A percentile compares a stretch with the other conserved stretches of the same genome.
These are phyloP conservation scores for Columba janthina DNA, from an alignment of 2,113 vertebrate species.

Conservation along the genomic window DNA sequence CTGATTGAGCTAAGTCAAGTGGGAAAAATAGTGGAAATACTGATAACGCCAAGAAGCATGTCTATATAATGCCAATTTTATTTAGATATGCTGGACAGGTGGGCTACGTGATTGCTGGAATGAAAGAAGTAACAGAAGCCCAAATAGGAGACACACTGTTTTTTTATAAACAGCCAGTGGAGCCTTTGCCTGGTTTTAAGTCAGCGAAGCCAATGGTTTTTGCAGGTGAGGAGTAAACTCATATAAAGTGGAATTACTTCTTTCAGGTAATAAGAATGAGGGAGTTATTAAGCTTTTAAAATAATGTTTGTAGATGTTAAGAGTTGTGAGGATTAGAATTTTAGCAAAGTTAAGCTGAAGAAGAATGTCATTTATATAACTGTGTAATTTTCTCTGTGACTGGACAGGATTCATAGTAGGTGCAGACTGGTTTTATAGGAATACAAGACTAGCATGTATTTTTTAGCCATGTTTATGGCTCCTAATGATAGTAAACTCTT, in stretches of 20 bases:
- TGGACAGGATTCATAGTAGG: neutral
- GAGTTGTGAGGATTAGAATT: neutral
- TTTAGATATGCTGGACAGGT: slow-evolving; percentile 95
- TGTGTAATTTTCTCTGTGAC: neutral
- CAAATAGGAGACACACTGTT: slow-evolving; percentile 96
- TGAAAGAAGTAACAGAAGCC: slow-evolving; percentile 97
- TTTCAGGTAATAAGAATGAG: neutral
- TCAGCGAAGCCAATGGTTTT: slow-evolving; percentile 97
- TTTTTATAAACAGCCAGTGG: slow-evolving; percentile 87
- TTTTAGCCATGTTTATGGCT: neutral
- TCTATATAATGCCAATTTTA: slow-evolving; percentile 68
- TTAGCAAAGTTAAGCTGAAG: neutral
- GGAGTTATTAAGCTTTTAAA: neutral
- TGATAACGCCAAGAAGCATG: slow-evolving; percentile 30
- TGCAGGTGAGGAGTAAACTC: slow-evolving; percentile 84
- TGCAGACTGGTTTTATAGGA: neutral
- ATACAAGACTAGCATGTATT: neutral
- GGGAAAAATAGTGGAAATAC: neutral
- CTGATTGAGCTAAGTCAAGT: neutral
- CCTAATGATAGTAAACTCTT: neutral
- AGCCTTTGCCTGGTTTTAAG: slow-evolving; percentile 92
- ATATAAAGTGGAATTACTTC: neutral
- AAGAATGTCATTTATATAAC: neutral
- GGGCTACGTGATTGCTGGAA: slow-evolving; percentile 93
- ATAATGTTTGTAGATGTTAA: neutral